Conservation (phyloP, 2,888 invertebrate species). For the Chrysolina oricalcia region DNA sequence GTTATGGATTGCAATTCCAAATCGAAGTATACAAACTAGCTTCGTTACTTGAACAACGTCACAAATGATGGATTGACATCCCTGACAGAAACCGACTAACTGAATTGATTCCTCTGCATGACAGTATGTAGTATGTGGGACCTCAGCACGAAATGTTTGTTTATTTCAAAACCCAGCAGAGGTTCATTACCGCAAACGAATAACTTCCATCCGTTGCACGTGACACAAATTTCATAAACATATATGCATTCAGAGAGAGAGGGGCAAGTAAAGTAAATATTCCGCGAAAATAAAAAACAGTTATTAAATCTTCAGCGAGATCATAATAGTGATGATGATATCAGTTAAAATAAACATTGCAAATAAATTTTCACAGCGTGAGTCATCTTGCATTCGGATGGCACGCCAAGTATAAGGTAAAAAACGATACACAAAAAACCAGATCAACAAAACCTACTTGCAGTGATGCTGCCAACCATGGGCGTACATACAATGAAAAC, state of each 20-base stretch:
- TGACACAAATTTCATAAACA: background rate
- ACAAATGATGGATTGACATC: no score
- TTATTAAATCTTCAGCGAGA: conserved; percentile 16
- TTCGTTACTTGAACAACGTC: no score
- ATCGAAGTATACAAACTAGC: no score
- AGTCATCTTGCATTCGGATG: conserved; percentile 34
- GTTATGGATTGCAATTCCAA: no score
- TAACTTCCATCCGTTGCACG: background rate
- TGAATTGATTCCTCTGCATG: no score
- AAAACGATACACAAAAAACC: conserved; percentile 30
- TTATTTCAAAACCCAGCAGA: background rate
- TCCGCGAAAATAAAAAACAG: conserved; percentile 12
- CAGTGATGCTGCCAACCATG: conserved; percentile 29
- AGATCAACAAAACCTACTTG: conserved; percentile 19
- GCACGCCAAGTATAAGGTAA: conserved; percentile 26
- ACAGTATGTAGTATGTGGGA: background rate
- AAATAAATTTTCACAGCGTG: conserved; percentile 31
- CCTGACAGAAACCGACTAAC: no score
- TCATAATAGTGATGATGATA: conserved; percentile 36
- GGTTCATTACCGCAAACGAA: background rate
- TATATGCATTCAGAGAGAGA: background rate
- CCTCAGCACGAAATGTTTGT: background rate
- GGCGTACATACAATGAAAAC: conserved; percentile 1
- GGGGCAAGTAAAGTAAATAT: background rate
- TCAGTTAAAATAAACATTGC: conserved; percentile 38